Base-by-base conservation (phyloP, 2,888 invertebrate genomes). In the Nemotelus nigrinus region DNA sequence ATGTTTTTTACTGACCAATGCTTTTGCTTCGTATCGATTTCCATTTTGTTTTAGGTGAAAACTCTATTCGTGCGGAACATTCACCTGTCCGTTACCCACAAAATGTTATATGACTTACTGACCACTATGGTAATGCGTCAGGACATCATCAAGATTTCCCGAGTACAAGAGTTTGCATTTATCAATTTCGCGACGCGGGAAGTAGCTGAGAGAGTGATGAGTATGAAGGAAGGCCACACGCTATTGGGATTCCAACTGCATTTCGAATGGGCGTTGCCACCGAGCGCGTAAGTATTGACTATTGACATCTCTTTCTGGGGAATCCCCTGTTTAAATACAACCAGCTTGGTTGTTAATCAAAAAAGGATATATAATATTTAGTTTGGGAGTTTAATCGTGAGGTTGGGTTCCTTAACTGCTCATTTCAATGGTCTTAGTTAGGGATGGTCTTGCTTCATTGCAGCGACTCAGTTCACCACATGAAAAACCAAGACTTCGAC, bases 191-290 rank as follows among this genome's bases (percentile, higher is more conserved):
- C 81, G 5, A 81, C 82, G 0, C 82, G 83, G 2, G 79, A 82
- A 67, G 81, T 83, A 0, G 85, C 85, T 1, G 83, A 84, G 65
- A 80, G 60, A 0, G 82, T 82, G n/a, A 76, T 84, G 7, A 79
- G 81, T 8, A 80, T 81, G 45, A 77, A 84, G 70, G 83, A 83
- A 8, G 83, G 82, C 5, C 72, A 75, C 2, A 58, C 78, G 3
- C 57, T 84, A 1, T 78, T 80, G 25, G 82, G 82, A 2, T 81
- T 82, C 25, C 78, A 80, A 2, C 80, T 84, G 25, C 79, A 81
- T 1, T 77, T 84, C 50, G 84, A 84, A 77, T 85, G 84, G 85
- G 84, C 84, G 6, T 82, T 83, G 47, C 84, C 84, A 10, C 83
- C 83, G 0, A 82, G 82, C 65, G 80, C 82, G 84, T 84, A 82